These are phyloP conservation scores for Chorisops tibialis DNA, from an alignment of 2,888 invertebrate species.

Conservation along the genomic window DNA sequence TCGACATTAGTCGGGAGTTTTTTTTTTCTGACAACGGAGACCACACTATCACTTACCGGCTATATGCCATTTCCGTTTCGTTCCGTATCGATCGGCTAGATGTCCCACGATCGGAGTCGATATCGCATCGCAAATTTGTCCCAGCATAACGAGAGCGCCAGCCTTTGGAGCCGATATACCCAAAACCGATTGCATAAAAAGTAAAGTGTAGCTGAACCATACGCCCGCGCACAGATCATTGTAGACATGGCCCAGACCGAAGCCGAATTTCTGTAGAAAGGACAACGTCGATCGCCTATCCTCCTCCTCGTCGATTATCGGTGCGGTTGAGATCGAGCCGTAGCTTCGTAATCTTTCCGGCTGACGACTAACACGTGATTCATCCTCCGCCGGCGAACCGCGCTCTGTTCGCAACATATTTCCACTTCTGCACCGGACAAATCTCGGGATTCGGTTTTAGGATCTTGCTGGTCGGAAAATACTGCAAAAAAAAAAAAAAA, in stretches of 20 bases:
- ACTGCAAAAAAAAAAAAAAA: too few species aligned
- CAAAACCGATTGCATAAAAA: slow-evolving; percentile 70
- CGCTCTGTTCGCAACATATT: too few species aligned
- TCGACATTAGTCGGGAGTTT: neutral
- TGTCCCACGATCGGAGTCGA: slow-evolving; percentile 83
- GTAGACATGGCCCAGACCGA: slow-evolving; percentile 79
- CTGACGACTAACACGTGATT: too few species aligned
- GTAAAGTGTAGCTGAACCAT: slow-evolving; percentile 92
- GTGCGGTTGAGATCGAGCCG: neutral
- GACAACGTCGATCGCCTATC: slow-evolving; percentile 32
- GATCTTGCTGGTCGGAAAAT: too few species aligned
- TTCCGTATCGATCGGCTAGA: slow-evolving; percentile 74
- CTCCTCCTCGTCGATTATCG: too few species aligned
- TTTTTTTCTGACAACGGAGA: neutral
- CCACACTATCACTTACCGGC: slow-evolving; percentile 57
- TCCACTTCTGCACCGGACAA: too few species aligned
- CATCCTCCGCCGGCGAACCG: too few species aligned
- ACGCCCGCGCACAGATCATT: slow-evolving; percentile 94
- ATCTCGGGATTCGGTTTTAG: too few species aligned
- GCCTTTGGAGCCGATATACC: slow-evolving; percentile 58
- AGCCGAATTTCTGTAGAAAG: slow-evolving; percentile 54
- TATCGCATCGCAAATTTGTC: slow-evolving; percentile 74
- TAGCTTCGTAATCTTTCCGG: too few species aligned
- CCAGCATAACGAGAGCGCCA: slow-evolving; percentile 68
- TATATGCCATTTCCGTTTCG: slow-evolving; percentile 81